Evolutionary conservation across 2,888 invertebrate species (phyloP), one percentile per base, ranked within the genome.

Genomic region (Ceratothoa steindachneri): DNA sequence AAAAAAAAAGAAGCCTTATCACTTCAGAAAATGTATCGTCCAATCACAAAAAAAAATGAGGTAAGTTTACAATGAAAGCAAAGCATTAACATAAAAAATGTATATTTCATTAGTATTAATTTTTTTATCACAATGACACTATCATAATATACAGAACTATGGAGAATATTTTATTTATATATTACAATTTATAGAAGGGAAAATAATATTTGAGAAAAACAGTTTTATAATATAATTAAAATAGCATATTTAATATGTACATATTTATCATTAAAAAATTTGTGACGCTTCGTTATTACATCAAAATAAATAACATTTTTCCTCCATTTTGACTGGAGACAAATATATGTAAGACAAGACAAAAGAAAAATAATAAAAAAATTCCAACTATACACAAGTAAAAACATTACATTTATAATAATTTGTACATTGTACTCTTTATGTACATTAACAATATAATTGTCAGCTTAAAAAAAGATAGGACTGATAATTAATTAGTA

Each of bases 51-150:
- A n/a, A n/a, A n/a, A n/a, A n/a, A n/a, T n/a, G n/a, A n/a, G n/a
- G n/a, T n/a, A n/a, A n/a, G n/a, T n/a, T n/a, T n/a, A n/a, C n/a
- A n/a, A n/a, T n/a, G n/a, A n/a, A n/a, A n/a, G n/a, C n/a, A n/a
- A n/a, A n/a, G 27, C 24, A 60, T 22, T n/a, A 60, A 60, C 60
- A 60, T 60, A 60, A 60, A 60, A 60, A 60, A 60, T 60, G 60
- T 60, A 60, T 60, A 60, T 60, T 60, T 60, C 60, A 60, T 60
- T 60, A 60, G 60, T n/a, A 41, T 41, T 41, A 41, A 41, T 41
- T 41, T 24, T 60, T n/a, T 60, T 60, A 60, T 60, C 60, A 60
- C 60, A 60, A 60, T 60, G 27, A 60, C 19, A 60, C 60, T 60
- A 41, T 41, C 41, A 41, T 41, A 41, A 41, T 41, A 41, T 41